A percentile compares a stretch with the other conserved stretches of the same genome.
Evolutionary conservation across 2,888 invertebrate species (phyloP).

Genomic region (Anthophora plumipes): DNA sequence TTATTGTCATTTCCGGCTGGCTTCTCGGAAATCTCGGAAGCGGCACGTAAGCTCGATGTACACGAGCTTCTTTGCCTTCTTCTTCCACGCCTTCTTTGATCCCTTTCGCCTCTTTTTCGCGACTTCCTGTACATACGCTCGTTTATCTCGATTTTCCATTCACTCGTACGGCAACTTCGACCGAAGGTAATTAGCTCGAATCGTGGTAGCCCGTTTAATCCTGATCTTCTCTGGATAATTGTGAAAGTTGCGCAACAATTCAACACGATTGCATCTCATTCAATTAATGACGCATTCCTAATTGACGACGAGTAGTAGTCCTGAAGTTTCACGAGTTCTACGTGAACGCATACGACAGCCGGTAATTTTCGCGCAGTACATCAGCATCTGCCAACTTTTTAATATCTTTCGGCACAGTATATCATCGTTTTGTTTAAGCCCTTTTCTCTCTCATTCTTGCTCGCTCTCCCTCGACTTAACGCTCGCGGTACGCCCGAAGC

Average conservation of each 20-base stretch:
- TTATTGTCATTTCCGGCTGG: constrained; percentile 84
- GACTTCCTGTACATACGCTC: not conserved
- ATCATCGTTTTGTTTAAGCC: constrained; percentile 57
- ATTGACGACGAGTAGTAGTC: not conserved
- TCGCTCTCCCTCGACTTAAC: constrained; percentile 12
- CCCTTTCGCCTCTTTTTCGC: not conserved
- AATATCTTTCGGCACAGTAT: constrained; percentile 52
- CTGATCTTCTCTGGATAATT: not conserved
- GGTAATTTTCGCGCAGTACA: constrained; percentile 51
- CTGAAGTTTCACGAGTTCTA: not conserved
- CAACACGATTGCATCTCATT: constrained; percentile 8
- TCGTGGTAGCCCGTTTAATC: not conserved
- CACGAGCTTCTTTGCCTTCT: constrained; percentile 43
- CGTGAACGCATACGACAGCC: constrained; percentile 30
- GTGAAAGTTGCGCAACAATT: not conserved
- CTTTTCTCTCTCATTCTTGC: not conserved
- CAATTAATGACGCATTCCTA: not conserved
- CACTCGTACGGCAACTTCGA: not conserved
- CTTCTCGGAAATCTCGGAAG: constrained; percentile 82
- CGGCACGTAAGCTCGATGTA: constrained; percentile 62
- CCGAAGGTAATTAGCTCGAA: not conserved
- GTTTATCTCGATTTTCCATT: constrained; percentile 54
- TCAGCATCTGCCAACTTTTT: constrained; percentile 40
- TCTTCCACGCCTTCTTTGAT: not conserved
- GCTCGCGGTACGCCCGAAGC: constrained; percentile 36